Conservation (phyloP, 2,797 vertebrate genomes). For the Botia kubotai region DNA sequence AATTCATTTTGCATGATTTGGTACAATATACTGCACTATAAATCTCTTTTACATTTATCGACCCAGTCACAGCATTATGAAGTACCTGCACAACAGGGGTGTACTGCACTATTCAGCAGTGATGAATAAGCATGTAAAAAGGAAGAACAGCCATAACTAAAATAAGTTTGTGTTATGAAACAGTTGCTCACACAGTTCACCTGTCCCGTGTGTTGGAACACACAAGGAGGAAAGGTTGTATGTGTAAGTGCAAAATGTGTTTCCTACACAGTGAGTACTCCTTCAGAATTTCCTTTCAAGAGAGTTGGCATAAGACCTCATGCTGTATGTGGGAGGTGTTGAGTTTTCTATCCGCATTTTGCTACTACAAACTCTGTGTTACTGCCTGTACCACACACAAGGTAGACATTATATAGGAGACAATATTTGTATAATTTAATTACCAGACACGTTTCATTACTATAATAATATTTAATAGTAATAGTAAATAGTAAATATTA, state of each 20-base stretch:
- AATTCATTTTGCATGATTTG: not conserved
- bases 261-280: constrained; percentile 10
- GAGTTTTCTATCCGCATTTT: constrained; percentile 29
- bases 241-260: constrained; percentile 9
- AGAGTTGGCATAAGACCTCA: constrained; percentile 32
- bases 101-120: not conserved
- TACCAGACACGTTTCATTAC: too few species aligned
- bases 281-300: constrained; percentile 41
- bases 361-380: constrained; percentile 38
- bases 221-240: not conserved
- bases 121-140: constrained; percentile 6
- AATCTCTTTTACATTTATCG: not conserved
- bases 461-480: too few species aligned
- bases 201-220: constrained; percentile 6
- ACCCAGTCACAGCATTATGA: not conserved
- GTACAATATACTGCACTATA: not conserved
- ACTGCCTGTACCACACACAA: constrained; percentile 27
- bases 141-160: constrained; percentile 6
- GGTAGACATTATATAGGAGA: not conserved
- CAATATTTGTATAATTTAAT: too few species aligned
- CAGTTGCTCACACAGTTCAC: constrained; percentile 12
- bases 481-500: too few species aligned
- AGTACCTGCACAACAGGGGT: not conserved
- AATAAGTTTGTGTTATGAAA: constrained; percentile 28
- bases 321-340: constrained; percentile 32